Evolutionary conservation across 2,888 invertebrate genomes (phyloP), one percentile per base, ranked within the genome.

Genomic region (Catocala sponsa): DNA sequence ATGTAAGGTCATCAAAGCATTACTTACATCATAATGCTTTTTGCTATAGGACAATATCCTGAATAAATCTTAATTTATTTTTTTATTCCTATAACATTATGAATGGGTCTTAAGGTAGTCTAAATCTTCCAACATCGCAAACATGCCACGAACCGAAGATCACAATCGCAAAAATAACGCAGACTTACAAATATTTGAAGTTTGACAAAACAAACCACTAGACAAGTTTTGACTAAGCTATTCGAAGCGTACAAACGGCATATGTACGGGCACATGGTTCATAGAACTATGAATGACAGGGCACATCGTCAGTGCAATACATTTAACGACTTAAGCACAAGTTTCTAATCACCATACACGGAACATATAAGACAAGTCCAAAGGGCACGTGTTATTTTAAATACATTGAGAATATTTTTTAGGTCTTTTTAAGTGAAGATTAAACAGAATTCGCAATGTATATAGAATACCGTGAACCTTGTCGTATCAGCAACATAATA

Each of bases 401-500:
- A 65, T 65, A 68, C 66, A 68, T 65, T 69, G 59, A 57, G 57
- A 48, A 69, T 32, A 43, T 43, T 41, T 11, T 38, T 25, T 15
- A 11, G 38, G 10, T 47, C 46, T 59, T 64, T 58, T 57, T 49
- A 10, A 74, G 12, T 55, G 42, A 42, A n/a, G 32, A 59, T 55
- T 35, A 13, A n/a, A 35, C 12, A 56, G 9, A 59, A 42, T 53
- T 5, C 49, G 59, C 56, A 79, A 63, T 70, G 67, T 68, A 60
- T 67, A 70, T 53, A 72, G 65, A 78, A 75, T 42, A 62, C 46
- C 12, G 56, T 52, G 47, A 66, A 70, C 65, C 70, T 74, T 47
- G 65, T 64, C 64, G 72, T 76, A 81, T 81, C 83, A 83, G 73
- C 79, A 80, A 85, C 82, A 84, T 81, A 72, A 76, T 76, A 81